phyloP scores from a whole-genome alignment of 2,888 invertebrate genomes.

The Uloborus plumipes region DNA sequence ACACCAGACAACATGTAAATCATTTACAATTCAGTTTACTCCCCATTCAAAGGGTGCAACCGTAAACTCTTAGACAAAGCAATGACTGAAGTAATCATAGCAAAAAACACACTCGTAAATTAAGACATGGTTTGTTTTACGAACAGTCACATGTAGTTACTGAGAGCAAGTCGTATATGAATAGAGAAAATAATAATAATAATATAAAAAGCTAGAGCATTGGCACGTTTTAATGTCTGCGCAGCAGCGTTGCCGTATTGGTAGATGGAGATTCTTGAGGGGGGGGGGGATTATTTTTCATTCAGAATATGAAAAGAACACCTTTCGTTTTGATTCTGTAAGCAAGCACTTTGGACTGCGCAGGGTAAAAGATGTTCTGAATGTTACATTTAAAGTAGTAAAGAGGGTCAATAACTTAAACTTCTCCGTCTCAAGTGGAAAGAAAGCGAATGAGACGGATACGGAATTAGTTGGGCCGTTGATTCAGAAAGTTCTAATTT shows the following conservation, averaged over 20 bases:
- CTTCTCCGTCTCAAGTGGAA: constrained; percentile 2
- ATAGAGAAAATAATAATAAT: constrained; percentile 67
- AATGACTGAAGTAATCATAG: constrained; percentile 37
- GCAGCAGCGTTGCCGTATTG: constrained; percentile 40
- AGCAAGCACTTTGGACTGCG: constrained; percentile 57
- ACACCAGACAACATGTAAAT: constrained; percentile 62
- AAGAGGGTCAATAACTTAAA: constrained; percentile 25
- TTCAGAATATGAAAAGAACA: too few species aligned
- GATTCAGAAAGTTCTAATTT: too few species aligned
- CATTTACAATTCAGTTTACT: constrained; percentile 53
- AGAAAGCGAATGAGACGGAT: too few species aligned
- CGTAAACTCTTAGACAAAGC: constrained; percentile 20
- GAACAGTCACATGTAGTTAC: neutral
- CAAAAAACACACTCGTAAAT: constrained; percentile 46
- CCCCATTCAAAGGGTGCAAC: constrained; percentile 11
- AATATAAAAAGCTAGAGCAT: constrained; percentile 54
- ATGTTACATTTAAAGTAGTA: neutral
- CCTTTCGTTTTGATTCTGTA: neutral
- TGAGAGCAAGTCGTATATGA: constrained; percentile 7
- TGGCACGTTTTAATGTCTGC: constrained; percentile 56
- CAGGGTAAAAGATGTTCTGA: constrained; percentile 12
- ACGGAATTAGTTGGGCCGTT: too few species aligned
- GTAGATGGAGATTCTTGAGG: neutral
- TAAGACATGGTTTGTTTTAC: constrained; percentile 48
- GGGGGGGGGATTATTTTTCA: too few species aligned